Conservation (phyloP, 2,797 vertebrate species). For the Holocentrus rufus region DNA sequence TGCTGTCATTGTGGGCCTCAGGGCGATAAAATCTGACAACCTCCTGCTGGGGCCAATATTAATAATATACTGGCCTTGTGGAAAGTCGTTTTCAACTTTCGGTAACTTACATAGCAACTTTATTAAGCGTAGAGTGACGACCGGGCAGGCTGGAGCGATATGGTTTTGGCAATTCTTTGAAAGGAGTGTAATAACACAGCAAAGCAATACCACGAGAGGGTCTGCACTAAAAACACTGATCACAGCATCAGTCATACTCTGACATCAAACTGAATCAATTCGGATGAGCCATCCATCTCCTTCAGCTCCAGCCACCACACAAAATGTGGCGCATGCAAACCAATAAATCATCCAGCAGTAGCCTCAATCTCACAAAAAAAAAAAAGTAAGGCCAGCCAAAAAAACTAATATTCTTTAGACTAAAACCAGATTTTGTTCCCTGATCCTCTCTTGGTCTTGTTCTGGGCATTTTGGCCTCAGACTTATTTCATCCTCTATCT, state of each 20-base stretch:
- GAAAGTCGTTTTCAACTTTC: background rate
- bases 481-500: conserved; percentile 32
- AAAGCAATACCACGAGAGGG: background rate
- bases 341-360: conserved; percentile 52
- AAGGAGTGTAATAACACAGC: background rate
- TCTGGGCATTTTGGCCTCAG: conserved; percentile 14
- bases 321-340: conserved; percentile 21
- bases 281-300: conserved; percentile 36
- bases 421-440: conserved; percentile 41
- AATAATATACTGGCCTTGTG: background rate
- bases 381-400: conserved; percentile 28
- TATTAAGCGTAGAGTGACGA: background rate
- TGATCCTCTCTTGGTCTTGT: background rate
- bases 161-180: background rate
- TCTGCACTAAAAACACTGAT: background rate
- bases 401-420: conserved; percentile 49
- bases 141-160: background rate
- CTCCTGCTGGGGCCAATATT: background rate
- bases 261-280: background rate
- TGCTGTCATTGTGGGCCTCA: background rate
- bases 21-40: background rate
- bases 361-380: conserved; percentile 48
- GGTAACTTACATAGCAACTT: background rate
- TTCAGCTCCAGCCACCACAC: conserved; percentile 41
- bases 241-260: background rate